Evolutionary conservation across 2,113 vertebrate species (phyloP).

Genomic region (Grammomys dolichurus): DNA sequence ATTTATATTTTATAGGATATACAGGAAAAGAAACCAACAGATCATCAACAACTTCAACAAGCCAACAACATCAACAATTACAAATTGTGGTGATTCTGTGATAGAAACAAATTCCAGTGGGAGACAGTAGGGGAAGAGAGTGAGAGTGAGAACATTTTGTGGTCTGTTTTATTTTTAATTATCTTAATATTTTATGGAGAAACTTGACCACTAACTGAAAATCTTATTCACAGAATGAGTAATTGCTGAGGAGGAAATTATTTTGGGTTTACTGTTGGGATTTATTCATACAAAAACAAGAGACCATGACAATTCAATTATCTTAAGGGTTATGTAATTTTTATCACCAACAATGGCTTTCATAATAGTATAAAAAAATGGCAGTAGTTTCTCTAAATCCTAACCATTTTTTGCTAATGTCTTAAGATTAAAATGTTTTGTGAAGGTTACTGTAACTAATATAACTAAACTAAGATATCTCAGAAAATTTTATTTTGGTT

Average conservation of each 20-base stretch:
- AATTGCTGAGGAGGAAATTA: constrained; percentile 35
- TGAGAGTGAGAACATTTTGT: not conserved
- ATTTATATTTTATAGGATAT: not conserved
- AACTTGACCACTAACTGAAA: constrained; percentile 12
- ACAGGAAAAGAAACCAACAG: not conserved
- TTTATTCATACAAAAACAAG: constrained; percentile 27
- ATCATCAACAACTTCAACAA: not conserved
- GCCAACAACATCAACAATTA: not conserved
- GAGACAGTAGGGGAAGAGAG: not conserved
- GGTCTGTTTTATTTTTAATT: constrained; percentile 9
- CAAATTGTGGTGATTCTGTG: not conserved
- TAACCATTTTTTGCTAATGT: constrained; percentile 16
- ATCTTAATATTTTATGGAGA: constrained; percentile 45
- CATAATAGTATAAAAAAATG: constrained; percentile 12
- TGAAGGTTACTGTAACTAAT: not conserved
- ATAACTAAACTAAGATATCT: not conserved
- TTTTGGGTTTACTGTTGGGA: constrained; percentile 16
- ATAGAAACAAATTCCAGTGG: not conserved
- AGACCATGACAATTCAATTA: constrained; percentile 14
- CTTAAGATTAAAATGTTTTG: not conserved
- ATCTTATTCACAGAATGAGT: constrained; percentile 8
- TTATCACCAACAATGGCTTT: constrained; percentile 19
- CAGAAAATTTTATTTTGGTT: constrained; percentile 42
- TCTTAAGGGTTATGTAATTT: not conserved
- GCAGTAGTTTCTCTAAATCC: not conserved